phyloP scores from a whole-genome alignment of 2,113 vertebrate genomes.

The Mormoops blainvillei region DNA sequence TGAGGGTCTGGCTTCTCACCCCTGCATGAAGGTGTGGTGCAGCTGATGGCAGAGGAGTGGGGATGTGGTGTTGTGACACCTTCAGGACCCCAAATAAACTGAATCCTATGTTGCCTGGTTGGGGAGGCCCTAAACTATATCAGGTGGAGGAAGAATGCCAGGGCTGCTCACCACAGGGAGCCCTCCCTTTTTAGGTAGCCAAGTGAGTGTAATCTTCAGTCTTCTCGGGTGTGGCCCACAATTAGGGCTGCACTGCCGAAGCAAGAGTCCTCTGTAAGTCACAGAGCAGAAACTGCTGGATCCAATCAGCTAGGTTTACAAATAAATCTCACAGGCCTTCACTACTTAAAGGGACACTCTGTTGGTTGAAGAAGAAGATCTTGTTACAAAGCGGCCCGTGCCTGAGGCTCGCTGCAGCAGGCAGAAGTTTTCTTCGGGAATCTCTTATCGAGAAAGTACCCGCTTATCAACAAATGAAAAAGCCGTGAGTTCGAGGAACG shows the following conservation, averaged over 20 bases:
- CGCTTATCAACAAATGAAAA: neutral
- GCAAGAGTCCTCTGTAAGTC: neutral
- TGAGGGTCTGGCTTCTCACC: neutral
- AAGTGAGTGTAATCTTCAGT: neutral
- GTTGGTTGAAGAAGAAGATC: neutral
- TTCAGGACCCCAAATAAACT: neutral
- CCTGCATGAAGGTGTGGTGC: neutral
- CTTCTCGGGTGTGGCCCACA: neutral
- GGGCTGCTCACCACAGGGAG: neutral
- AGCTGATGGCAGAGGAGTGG: neutral
- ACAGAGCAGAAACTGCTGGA: neutral
- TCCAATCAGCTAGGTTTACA: neutral
- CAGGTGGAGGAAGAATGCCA: neutral
- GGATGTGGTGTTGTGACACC: neutral
- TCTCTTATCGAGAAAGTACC: neutral
- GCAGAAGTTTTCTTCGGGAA: neutral
- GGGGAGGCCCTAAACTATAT: too few relatives aligned
- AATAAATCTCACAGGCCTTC: neutral
- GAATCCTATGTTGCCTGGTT: neutral
- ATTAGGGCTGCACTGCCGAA: neutral
- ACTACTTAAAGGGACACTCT: neutral
- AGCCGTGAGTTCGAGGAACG: neutral
- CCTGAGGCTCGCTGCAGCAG: neutral
- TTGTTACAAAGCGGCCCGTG: neutral
- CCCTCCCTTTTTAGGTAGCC: neutral